Evolutionary conservation across 1,140 invertebrate genomes (phyloP), one percentile per base, ranked within the genome.

Genomic region (Hestina assimilis): DNA sequence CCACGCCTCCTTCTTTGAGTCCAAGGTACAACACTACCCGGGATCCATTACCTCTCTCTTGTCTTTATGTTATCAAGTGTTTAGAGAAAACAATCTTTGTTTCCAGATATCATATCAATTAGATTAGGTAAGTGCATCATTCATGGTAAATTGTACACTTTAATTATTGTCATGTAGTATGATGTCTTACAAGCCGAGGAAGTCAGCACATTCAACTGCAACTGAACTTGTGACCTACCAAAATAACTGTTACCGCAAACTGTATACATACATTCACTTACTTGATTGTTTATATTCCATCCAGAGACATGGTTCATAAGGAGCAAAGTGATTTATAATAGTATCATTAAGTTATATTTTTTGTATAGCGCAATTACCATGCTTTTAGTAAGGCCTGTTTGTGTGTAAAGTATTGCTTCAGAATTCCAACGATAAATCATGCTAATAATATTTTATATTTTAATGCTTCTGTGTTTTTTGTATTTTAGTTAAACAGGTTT

Each of bases 1-100:
- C 66, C 79, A 87, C 53, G 82, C 84, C 4, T 85, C 82, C 5
- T 87, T 87, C 66, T 87, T 87, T 48, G 80, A 87, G 19, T 69
- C 84, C 19, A 87, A 87, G 80, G 84, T 85, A 56, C 31, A 17
- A 15, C 28, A 7, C 19, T 23, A 6, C 12, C 2, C n/a, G n/a
- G n/a, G n/a, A n/a, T n/a, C n/a, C n/a, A n/a, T n/a, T n/a, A n/a
- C n/a, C n/a, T n/a, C n/a, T n/a, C n/a, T n/a, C n/a, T n/a, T 15
- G 12, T 26, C 4, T 38, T 9, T n/a, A 19, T 12, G 9, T 50
- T 6, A 50, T 15, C 15, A 31, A 33, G 47, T 50, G 20, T 40
- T 50, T 38, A 35, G 47, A 42, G 38, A 42, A 29, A 41, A 42
- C 50, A 52, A 52, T 52, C 35, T 52, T 42, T 52, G 12, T 41